A percentile compares a stretch with the other conserved stretches of the same genome.
phyloP scores from a whole-genome alignment of 2,888 invertebrate species.

The Nebria brevicollis region DNA sequence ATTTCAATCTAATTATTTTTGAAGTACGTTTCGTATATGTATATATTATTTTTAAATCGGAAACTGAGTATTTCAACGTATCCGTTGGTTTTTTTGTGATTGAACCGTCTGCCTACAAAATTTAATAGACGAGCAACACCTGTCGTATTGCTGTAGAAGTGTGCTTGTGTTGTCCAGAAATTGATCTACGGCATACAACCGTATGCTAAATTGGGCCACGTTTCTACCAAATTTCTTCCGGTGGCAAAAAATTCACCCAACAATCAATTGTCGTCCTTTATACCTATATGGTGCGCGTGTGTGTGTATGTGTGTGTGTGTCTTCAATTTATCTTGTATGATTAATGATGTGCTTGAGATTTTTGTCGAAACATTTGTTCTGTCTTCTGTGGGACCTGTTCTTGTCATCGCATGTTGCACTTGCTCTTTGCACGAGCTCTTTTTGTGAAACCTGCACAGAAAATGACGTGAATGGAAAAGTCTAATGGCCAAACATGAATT shows the following conservation, averaged over 20 bases:
- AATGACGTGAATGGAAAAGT: not conserved
- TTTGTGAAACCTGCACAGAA: not conserved
- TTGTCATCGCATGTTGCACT: not conserved
- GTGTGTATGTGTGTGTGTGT: not conserved
- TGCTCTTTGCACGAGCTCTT: not conserved
- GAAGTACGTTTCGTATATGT: too few relatives aligned
- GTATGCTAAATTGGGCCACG: slow-evolving; percentile 4
- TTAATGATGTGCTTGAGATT: not conserved
- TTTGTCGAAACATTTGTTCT: slow-evolving; percentile 1
- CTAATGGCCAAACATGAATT: too few relatives aligned
- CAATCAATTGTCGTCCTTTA: not conserved
- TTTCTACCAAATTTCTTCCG: not conserved
- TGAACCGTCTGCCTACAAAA: slow-evolving; percentile 17
- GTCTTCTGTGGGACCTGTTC: slow-evolving; percentile 1
- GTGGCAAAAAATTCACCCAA: not conserved
- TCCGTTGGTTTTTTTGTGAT: not conserved
- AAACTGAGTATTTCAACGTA: slow-evolving; percentile 5
- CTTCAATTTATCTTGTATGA: not conserved
- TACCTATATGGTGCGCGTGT: not conserved
- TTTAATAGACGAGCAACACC: slow-evolving; percentile 17
- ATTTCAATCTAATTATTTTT: too few relatives aligned
- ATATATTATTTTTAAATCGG: slow-evolving; percentile 1
- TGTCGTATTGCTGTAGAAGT: slow-evolving; percentile 29
- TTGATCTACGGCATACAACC: slow-evolving; percentile 28
- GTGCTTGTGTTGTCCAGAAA: slow-evolving; percentile 29